phyloP scores from a whole-genome alignment of 2,888 invertebrate genomes.

The Ditula angustiorana region DNA sequence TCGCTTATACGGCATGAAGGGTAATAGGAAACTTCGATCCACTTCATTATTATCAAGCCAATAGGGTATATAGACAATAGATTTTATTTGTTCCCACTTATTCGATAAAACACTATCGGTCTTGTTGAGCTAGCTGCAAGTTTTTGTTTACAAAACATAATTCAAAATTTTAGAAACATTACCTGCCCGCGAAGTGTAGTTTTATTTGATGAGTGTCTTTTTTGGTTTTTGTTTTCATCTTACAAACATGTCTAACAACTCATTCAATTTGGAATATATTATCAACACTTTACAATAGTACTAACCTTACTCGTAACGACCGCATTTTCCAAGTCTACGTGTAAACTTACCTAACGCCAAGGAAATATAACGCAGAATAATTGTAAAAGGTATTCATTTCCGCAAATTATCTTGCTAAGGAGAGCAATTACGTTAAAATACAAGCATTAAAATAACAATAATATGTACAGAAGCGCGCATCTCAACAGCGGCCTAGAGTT shows the following conservation, averaged over 20 bases:
- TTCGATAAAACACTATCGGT: background rate
- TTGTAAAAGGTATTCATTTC: constrained; percentile 7
- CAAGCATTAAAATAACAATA: constrained; percentile 4
- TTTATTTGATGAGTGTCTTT: constrained; percentile 5
- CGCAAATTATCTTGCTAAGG: constrained; percentile 3
- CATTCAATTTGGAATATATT: background rate
- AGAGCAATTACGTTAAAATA: constrained; percentile 10
- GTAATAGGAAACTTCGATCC: background rate
- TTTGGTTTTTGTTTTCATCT: background rate
- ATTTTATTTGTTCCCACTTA: background rate
- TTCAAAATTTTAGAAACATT: constrained; percentile 4
- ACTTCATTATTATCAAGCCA: constrained; percentile 3
- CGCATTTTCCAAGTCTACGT: constrained; percentile 1
- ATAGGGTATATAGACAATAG: constrained; percentile 7
- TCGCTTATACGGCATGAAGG: background rate
- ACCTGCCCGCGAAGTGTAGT: background rate
- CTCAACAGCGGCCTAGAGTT: constrained; percentile 19
- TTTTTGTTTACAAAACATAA: constrained; percentile 20
- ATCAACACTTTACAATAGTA: background rate
- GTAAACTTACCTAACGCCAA: background rate
- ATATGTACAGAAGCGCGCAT: background rate
- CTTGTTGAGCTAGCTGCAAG: constrained; percentile 8
- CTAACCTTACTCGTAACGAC: constrained; percentile 7
- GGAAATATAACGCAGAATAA: constrained; percentile 1
- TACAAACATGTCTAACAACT: background rate